Evolutionary conservation across 2,888 invertebrate genomes (phyloP), one percentile per base, ranked within the genome.

Genomic region (Drosophila subquinaria): DNA sequence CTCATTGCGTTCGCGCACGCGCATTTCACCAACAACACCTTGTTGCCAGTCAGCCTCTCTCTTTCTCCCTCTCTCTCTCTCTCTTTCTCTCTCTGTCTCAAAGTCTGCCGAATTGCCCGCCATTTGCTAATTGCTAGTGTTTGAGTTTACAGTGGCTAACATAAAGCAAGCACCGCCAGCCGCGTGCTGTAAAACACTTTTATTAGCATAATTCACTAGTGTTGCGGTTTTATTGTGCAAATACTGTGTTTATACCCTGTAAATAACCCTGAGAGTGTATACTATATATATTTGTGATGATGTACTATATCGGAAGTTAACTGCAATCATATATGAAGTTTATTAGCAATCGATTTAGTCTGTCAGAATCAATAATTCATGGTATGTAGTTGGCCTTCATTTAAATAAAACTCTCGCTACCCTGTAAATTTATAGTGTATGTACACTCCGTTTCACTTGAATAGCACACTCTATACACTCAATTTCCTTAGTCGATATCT

Each of bases 191-290:
- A 64, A 69, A 69, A 52, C 17, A 42, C 55, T 61, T 64, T 69
- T 73, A 76, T 76, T 61, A 61, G 45, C 76, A 69, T 66, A 73
- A 69, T 63, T 65, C 53, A 27, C 17, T n/a, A 43, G 62, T 56
- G 50, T 38, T 27, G 23, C 47, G 45, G 27, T 43, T 53, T 61
- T 57, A 53, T 69, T 65, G 57, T 62, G 65, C 70, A 71, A 68
- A 70, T 59, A 59, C 36, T 23, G n/a, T 51, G n/a, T 36, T n/a
- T 27, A 47, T 56, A 56, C 56, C 27, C 57, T 57, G 47, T 45
- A 45, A 55, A n/a, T 50, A 33, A 10, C 10, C n/a, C n/a, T 11
- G 8, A 42, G 20, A 33, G 8, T 17, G 17, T 42, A 17, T 23
- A 15, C 5, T 23, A 23, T 17, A 17, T 50, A 17, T 33, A 17